Base-by-base conservation (phyloP, 2,888 invertebrate species). In the Cylloceria caligata region DNA sequence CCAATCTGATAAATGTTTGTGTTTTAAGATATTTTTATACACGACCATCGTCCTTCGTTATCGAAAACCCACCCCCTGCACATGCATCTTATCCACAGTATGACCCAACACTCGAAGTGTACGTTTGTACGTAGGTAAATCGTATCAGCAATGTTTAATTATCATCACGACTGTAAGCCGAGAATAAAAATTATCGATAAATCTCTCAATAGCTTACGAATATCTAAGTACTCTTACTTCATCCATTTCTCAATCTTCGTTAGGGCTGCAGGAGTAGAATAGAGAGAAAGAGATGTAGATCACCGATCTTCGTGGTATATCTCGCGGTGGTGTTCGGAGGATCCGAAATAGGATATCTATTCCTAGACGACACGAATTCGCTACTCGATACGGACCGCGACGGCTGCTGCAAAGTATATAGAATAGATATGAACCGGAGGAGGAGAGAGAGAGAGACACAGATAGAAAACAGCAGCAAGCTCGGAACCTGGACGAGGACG, bases 321-420 rank as follows among this genome's bases (percentile, higher is more conserved):
- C 62, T 60, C 39, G 36, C 64, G 42, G 74, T 82, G 78, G n/a
- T 71, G 60, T 75, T 85, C 75, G 69, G 69, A 45, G 73, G 74
- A 83, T 85, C 83, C 85, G 83, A 86, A 87, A 87, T 86, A 86
- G 87, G 85, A 87, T 86, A 85, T 86, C 86, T 88, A 86, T 87
- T 86, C 86, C 85, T 87, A 87, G 83, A 84, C 83, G 82, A 83
- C 81, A 82, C 84, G 83, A 84, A 83, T 85, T 81, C 81, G 83
- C 71, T 79, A 77, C 80, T 84, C 77, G 80, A 85, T 85, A 84
- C 83, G 83, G 81, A 82, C 78, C 74, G 69, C 75, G 72, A 78
- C 65, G 81, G 57, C 45, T 62, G 72, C 77, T 81, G 60, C 78
- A 75, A 78, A 74, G 69, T 71, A 42, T 75, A 73, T 60, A 82